phyloP scores from a whole-genome alignment of 2,888 invertebrate genomes.

The Drosophila austrosaltans region DNA sequence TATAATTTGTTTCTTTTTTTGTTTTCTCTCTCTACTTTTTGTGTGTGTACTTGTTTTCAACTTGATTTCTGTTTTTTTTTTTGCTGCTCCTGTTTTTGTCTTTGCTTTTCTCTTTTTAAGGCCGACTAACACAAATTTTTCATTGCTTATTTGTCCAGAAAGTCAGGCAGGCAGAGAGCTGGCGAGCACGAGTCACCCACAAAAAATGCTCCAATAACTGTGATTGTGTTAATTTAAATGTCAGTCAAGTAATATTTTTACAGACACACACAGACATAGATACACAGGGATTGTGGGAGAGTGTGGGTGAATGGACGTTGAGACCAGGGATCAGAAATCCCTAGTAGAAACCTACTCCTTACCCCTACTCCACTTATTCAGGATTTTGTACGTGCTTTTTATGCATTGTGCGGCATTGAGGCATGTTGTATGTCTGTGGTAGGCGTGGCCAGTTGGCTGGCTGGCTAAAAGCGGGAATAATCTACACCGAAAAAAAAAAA shows the following conservation, averaged over 20 bases:
- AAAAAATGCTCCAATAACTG: conserved; percentile 74
- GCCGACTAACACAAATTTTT: conserved; percentile 33
- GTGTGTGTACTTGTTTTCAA: conserved; percentile 14
- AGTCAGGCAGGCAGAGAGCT: conserved; percentile 3
- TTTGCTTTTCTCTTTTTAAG: conserved; percentile 47
- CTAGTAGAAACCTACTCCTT: conserved; percentile 15
- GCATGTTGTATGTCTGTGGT: conserved; percentile 40
- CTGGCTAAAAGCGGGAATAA: conserved; percentile 72
- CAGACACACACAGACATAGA: conserved; percentile 45
- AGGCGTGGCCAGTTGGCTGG: conserved; percentile 47
- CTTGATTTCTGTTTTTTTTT: not conserved
- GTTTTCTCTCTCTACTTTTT: conserved; percentile 24
- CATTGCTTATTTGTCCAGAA: conserved; percentile 64
- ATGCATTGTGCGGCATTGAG: conserved; percentile 72
- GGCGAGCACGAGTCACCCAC: conserved; percentile 34
- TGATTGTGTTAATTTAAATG: conserved; percentile 79
- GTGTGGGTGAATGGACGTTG: conserved; percentile 31
- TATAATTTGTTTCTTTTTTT: conserved; percentile 37
- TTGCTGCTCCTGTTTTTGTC: not conserved
- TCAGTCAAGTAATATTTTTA: conserved; percentile 78
- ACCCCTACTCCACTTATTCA: conserved; percentile 6
- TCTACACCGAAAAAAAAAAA: conserved; percentile 56
- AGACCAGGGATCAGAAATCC: conserved; percentile 34
- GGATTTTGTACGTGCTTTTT: conserved; percentile 71
- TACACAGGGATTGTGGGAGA: not conserved